These are phyloP conservation scores for Pachycephala philippinensis DNA, from an alignment of 2,113 vertebrate genomes.

Conservation along the genomic window DNA sequence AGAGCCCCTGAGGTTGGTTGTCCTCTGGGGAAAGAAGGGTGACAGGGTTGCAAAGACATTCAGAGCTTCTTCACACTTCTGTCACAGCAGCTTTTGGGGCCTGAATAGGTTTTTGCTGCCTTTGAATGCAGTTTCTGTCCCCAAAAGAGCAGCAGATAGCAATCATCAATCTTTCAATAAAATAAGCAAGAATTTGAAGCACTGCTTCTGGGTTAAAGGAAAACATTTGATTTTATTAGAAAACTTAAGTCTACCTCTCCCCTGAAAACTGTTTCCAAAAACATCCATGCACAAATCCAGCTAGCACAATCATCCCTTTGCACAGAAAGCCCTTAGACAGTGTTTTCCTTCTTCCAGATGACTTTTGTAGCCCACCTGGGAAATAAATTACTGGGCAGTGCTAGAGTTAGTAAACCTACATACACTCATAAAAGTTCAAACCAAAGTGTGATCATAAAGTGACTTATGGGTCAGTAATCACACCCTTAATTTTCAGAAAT, in stretches of 20 bases:
- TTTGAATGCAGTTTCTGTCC: not conserved
- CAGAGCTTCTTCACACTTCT: not conserved
- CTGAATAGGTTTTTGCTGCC: not conserved
- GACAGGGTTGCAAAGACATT: not conserved
- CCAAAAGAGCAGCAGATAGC: not conserved
- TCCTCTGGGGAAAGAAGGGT: not conserved
- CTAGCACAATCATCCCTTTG: not conserved
- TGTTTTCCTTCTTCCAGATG: slow-evolving; percentile 21
- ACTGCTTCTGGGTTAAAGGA: not conserved
- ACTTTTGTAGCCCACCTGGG: not conserved
- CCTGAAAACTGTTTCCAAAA: slow-evolving; percentile 15
- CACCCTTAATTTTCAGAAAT: slow-evolving; percentile 21
- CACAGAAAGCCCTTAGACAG: not conserved
- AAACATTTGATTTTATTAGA: not conserved
- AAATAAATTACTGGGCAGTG: slow-evolving; percentile 35
- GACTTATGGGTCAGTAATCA: slow-evolving; percentile 35
- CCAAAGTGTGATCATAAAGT: slow-evolving; percentile 8
- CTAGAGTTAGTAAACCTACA: slow-evolving; percentile 14
- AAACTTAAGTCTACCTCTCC: not conserved
- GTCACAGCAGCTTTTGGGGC: not conserved
- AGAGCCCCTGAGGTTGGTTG: not conserved
- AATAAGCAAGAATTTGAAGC: not conserved
- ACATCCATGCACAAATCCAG: not conserved
- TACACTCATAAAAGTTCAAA: slow-evolving; percentile 1
- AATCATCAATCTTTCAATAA: not conserved